Percentiles rank a stretch among this genome's conserved stretches.
Evolutionary conservation across 2,797 vertebrate genomes (phyloP).

Genomic region (Salmo trutta): DNA sequence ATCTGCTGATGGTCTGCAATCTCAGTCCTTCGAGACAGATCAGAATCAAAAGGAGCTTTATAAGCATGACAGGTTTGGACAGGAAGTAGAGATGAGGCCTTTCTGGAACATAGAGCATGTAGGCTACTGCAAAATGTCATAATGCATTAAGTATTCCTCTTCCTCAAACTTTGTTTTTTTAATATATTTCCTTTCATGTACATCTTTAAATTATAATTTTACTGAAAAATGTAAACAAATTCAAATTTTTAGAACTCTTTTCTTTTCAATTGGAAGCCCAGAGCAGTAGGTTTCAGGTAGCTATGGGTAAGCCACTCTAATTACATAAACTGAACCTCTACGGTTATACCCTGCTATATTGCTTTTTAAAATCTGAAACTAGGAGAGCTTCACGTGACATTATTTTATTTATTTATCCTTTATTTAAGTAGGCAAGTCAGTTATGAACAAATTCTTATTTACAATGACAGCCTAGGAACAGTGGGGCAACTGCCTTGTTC

Average conservation of each 20-base stretch:
- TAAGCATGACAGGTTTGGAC: slow-evolving; percentile 32
- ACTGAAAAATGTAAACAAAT: too few species aligned
- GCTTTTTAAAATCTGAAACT: slow-evolving; percentile 54
- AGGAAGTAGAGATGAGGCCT: slow-evolving; percentile 26
- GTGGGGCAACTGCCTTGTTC: too few species aligned
- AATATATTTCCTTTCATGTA: neutral
- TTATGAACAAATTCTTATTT: too few species aligned
- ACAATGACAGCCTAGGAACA: too few species aligned
- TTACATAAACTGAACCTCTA: slow-evolving; percentile 64
- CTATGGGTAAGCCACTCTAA: slow-evolving; percentile 62
- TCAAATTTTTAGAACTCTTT: slow-evolving; percentile 36
- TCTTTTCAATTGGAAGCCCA: slow-evolving; percentile 55
- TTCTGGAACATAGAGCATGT: slow-evolving; percentile 26
- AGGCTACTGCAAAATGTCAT: slow-evolving; percentile 16
- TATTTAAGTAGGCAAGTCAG: too few species aligned
- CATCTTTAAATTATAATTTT: too few species aligned
- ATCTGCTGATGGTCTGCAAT: slow-evolving; percentile 4
- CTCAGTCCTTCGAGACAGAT: slow-evolving; percentile 36
- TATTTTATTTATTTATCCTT: slow-evolving; percentile 42
- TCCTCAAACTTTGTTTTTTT: slow-evolving; percentile 27
- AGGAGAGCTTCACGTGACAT: slow-evolving; percentile 65
- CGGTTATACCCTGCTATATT: slow-evolving; percentile 62
- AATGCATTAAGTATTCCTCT: slow-evolving; percentile 35
- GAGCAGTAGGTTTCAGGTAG: slow-evolving; percentile 41
- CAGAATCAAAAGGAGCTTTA: slow-evolving; percentile 46